Base-by-base conservation (phyloP, 2,797 vertebrate genomes). In the Sebastes matsubarae region DNA sequence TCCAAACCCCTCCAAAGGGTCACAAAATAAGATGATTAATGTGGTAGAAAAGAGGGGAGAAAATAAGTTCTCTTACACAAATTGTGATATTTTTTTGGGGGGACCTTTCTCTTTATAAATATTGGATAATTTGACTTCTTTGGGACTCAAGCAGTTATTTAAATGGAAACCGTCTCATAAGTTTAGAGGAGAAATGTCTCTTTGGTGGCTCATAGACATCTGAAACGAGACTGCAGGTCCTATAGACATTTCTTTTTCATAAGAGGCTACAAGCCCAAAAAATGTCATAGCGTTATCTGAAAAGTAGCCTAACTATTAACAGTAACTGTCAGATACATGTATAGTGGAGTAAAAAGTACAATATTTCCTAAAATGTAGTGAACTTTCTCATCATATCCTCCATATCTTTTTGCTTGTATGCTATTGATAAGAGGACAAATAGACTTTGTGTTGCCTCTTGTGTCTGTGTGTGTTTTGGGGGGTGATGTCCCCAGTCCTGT, bases 401-500 rank as follows among this genome's bases (percentile, higher is more conserved):
- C 18, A 18, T 25, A 16, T 20, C 1, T 32, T 73, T 54, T 52
- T 14, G 5, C 46, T 6, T 59, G 3, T 36, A 10, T 16, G 12
- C 24, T n/a, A 2, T 25, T 29, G 24, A 68, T 46, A 55, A 70
- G 5, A 82, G 79, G 76, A 50, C 77, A 87, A 59, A 58, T 78
- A 72, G 52, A 67, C 65, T 77, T 63, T 65, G 67, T 27, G 72
- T 68, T 70, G 52, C 61, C 79, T 60, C 30, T n/a, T 34, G 20
- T 69, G 72, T 82, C 46, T 74, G 63, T 87, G 61, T 36, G 32
- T 66, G 64, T 67, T 82, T 77, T 61, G 80, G 73, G 73, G 90
- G 85, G 86, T 54, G 79, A 59, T 74, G 80, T 68, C 81, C 81
- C 75, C 64, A 32, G 81, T 81, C 59, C 24, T 80, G 85, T 83